A percentile compares a stretch with the other conserved stretches of the same genome.
These are phyloP conservation scores for Molanna angustata DNA, from an alignment of 2,888 invertebrate species.

Conservation along the genomic window DNA sequence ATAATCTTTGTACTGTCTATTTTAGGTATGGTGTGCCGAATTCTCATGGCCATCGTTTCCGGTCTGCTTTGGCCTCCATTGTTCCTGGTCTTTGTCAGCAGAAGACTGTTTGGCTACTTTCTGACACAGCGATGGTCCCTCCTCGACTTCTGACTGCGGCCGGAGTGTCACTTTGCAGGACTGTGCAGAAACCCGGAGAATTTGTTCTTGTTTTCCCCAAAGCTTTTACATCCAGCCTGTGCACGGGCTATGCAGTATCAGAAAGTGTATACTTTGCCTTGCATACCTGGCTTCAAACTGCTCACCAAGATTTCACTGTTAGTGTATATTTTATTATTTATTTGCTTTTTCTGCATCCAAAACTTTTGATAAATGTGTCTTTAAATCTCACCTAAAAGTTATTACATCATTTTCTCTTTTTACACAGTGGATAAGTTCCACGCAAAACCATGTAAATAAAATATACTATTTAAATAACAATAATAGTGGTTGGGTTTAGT, in stretches of 20 bases:
- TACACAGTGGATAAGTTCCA: too few relatives aligned
- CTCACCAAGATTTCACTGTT: slow-evolving; percentile 72
- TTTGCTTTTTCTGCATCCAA: not conserved
- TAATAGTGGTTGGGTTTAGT: too few relatives aligned
- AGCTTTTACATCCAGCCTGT: slow-evolving; percentile 84
- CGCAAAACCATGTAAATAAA: too few relatives aligned
- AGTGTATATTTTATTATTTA: slow-evolving; percentile 24
- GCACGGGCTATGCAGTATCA: slow-evolving; percentile 84
- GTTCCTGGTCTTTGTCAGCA: slow-evolving; percentile 82
- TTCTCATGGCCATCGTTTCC: slow-evolving; percentile 70
- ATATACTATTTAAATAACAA: too few relatives aligned
- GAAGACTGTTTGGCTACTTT: slow-evolving; percentile 83
- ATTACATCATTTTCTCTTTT: too few relatives aligned
- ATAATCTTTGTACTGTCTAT: too few relatives aligned
- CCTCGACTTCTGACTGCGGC: slow-evolving; percentile 72
- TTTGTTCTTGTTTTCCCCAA: slow-evolving; percentile 88
- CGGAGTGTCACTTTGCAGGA: slow-evolving; percentile 74
- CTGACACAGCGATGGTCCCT: slow-evolving; percentile 92
- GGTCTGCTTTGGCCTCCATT: slow-evolving; percentile 69
- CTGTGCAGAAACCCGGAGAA: slow-evolving; percentile 83
- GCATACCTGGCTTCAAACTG: slow-evolving; percentile 71
- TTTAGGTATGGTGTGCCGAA: slow-evolving; percentile 77
- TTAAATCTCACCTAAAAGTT: too few relatives aligned
- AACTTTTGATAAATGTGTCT: too few relatives aligned
- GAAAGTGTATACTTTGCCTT: slow-evolving; percentile 93